Evolutionary conservation across 2,888 invertebrate genomes (phyloP), one percentile per base, ranked within the genome.

Genomic region (Pinctada fucata): DNA sequence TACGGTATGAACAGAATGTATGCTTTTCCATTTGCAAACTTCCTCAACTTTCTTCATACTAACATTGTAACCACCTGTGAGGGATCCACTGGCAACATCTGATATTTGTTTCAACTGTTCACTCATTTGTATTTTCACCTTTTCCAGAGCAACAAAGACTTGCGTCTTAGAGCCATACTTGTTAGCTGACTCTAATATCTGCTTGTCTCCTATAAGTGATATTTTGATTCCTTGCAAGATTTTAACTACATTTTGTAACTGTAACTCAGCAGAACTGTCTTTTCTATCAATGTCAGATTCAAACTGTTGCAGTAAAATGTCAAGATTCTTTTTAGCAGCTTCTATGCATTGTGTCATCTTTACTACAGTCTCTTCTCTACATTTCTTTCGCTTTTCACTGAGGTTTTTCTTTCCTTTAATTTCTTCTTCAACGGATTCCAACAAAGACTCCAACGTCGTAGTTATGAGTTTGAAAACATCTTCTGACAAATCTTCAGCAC

Each of bases 111-210:
- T 58, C 13, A 74, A 66, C 13, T 74, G 48, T 50, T 74, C 51
- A 1, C 31, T 0, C 16, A 74, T 13, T 10, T 74, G 66, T 45
- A 16, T 31, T 51, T 31, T 74, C 16, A 74, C 13, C 49, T 50
- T 66, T 13, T 66, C 66, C 3, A 3, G 8, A 4, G 74, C 51
- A 45, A 74, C n/a, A 66, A 74, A 74, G 50, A 66, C 10, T 50
- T 74, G 66, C 31, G n/a, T 67, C 6, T n/a, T 66, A 8, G 49
- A 50, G 1, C 74, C 50, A 49, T 16, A 48, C n/a, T 48, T 74
- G 8, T 31, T 51, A n/a, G 16, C 50, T 8, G 31, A 16, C 16
- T 47, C 16, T 1, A 74, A 50, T 13, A 66, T 64, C 51, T 50
- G 13, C 8, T 16, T 47, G 31, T 66, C 49, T 4, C 31, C 49